A percentile compares a stretch with the other conserved stretches of the same genome.
Evolutionary conservation across 2,888 invertebrate species (phyloP).

Genomic region (Cosmorhoe ocellata): DNA sequence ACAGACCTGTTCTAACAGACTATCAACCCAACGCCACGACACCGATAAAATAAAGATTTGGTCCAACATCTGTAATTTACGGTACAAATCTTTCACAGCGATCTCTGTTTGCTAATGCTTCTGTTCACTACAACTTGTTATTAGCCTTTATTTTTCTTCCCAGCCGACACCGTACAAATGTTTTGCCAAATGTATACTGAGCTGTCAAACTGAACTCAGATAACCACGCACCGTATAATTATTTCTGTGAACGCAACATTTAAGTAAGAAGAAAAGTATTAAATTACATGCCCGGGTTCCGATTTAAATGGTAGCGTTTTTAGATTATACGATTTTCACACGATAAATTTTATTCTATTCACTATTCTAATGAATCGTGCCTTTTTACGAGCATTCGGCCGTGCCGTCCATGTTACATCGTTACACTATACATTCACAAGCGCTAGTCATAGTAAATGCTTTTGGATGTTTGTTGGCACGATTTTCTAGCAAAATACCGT

Average conservation of each 20-base stretch:
- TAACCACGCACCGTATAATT: slow-evolving; percentile 66
- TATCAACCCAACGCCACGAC: too few relatives aligned
- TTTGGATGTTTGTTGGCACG: too few relatives aligned
- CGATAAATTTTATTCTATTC: slow-evolving; percentile 52
- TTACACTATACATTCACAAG: neutral
- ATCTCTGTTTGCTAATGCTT: slow-evolving; percentile 24
- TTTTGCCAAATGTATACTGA: slow-evolving; percentile 66
- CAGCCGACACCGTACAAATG: slow-evolving; percentile 40
- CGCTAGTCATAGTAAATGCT: too few relatives aligned
- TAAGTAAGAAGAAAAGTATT: slow-evolving; percentile 67
- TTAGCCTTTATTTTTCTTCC: slow-evolving; percentile 32
- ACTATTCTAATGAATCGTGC: slow-evolving; percentile 45
- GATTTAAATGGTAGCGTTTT: slow-evolving; percentile 54
- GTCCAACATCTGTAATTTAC: slow-evolving; percentile 14
- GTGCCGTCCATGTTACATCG: neutral
- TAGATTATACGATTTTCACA: slow-evolving; percentile 61
- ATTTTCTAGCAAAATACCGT: neutral
- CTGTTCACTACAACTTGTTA: slow-evolving; percentile 16
- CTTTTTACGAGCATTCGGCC: slow-evolving; percentile 2
- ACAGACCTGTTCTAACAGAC: too few relatives aligned
- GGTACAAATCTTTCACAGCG: slow-evolving; percentile 8
- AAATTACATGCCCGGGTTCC: slow-evolving; percentile 63
- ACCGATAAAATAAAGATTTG: too few relatives aligned
- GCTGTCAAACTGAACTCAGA: slow-evolving; percentile 70
- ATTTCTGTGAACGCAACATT: slow-evolving; percentile 62